A percentile compares a stretch with the other conserved stretches of the same genome.
Evolutionary conservation across 2,113 vertebrate species (phyloP).

Genomic region (Onychorhynchus coronatus): DNA sequence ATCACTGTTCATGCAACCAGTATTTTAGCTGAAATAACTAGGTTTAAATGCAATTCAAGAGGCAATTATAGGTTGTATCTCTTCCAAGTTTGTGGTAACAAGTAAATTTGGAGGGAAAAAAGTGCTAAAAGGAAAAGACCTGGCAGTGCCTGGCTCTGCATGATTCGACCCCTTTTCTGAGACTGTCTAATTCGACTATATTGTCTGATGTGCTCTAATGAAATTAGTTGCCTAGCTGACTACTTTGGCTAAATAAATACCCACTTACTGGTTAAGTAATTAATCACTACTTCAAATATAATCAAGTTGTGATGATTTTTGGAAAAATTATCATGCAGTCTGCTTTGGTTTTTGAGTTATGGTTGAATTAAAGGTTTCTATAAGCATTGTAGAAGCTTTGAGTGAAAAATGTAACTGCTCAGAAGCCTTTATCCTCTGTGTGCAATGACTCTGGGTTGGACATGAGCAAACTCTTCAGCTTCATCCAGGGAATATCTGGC

Average conservation of each 20-base stretch:
- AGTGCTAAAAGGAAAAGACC: background rate
- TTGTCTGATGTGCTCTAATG: background rate
- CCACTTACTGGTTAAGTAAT: background rate
- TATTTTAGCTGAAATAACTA: slow-evolving; percentile 9
- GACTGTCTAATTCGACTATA: background rate
- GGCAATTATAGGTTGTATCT: background rate
- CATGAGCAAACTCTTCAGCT: background rate
- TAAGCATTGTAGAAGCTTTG: background rate
- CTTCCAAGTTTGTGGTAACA: background rate
- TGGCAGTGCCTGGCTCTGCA: background rate
- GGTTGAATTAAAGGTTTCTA: background rate
- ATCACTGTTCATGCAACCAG: background rate
- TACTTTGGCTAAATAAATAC: background rate
- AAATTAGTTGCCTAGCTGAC: background rate
- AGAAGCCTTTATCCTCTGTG: background rate
- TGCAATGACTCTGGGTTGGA: background rate
- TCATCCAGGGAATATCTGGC: background rate
- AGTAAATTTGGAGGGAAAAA: background rate
- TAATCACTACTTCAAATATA: background rate
- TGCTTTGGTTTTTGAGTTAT: background rate
- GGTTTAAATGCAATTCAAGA: background rate
- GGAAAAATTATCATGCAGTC: background rate
- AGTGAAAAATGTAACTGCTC: background rate
- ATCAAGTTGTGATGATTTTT: background rate
- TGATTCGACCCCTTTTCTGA: background rate